phyloP scores from a whole-genome alignment of 1,140 invertebrate species.

The Diabrotica undecimpunctata region DNA sequence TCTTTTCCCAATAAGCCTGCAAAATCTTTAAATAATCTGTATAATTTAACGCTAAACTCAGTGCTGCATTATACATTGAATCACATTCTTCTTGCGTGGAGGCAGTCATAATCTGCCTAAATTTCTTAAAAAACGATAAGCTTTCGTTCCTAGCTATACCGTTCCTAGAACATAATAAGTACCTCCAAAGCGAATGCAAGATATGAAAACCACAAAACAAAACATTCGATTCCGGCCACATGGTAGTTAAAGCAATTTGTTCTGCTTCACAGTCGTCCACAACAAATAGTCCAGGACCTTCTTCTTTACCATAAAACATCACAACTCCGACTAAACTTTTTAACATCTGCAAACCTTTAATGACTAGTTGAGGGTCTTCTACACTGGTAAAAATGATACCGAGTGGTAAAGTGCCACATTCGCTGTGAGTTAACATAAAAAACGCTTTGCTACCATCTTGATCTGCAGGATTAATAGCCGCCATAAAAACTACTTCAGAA shows the following conservation, averaged over 20 bases:
- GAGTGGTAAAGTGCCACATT: conserved; percentile 12
- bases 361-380: neutral
- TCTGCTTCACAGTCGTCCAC: conserved; percentile 17
- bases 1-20: neutral
- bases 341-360: conserved; percentile 1
- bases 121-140: neutral
- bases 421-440: conserved; percentile 9
- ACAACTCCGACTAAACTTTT: neutral
- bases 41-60: neutral
- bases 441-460: neutral
- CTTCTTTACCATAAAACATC: conserved; percentile 12
- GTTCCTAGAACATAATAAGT: conserved; percentile 11
- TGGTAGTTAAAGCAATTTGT: conserved; percentile 9
- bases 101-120: conserved; percentile 9
- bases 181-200: conserved; percentile 10
- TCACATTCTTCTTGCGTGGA: neutral
- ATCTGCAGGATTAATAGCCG: neutral
- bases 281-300: conserved; percentile 7
- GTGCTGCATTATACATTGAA: neutral
- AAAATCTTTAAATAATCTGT: conserved; percentile 1
- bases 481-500: conserved; percentile 5
- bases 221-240: conserved; percentile 6
- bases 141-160: conserved; percentile 2
- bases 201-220: conserved; percentile 17
- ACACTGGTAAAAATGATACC: conserved; percentile 13